These are phyloP conservation scores for Agriopis marginaria DNA, from an alignment of 2,888 invertebrate species.

Conservation along the genomic window DNA sequence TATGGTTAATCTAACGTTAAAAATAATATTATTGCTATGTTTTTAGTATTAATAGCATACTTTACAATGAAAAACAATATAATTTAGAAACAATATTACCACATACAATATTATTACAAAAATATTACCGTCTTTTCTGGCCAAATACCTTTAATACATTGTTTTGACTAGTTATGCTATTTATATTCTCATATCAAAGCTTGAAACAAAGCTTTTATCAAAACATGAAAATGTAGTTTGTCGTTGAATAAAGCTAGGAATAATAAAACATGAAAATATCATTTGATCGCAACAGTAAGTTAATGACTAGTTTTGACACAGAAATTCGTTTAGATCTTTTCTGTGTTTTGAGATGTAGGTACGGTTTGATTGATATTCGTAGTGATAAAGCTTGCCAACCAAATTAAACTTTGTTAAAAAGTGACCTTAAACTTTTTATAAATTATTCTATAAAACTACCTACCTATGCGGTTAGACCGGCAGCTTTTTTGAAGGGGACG, in stretches of 20 bases:
- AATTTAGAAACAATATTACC: too few species aligned
- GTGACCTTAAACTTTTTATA: too few species aligned
- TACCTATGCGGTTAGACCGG: too few species aligned
- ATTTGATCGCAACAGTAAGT: neutral
- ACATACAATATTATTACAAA: too few species aligned
- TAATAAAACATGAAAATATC: neutral
- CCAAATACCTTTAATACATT: neutral
- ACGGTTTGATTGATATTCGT: neutral
- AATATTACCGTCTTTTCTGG: neutral
- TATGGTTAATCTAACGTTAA: too few species aligned
- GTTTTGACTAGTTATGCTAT: neutral
- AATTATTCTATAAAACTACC: too few species aligned
- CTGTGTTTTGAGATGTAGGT: neutral
- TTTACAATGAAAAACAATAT: neutral
- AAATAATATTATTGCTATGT: too few species aligned
- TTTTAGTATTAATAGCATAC: too few species aligned
- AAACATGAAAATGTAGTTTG: conserved; percentile 7
- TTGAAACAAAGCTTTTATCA: conserved; percentile 3
- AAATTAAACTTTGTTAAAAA: neutral
- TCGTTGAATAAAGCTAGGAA: neutral
- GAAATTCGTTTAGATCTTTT: too few species aligned
- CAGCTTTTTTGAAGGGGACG: too few species aligned
- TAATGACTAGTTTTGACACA: neutral
- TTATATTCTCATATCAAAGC: neutral
- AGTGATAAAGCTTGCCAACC: neutral